A percentile compares a stretch with the other conserved stretches of the same genome.
phyloP scores from a whole-genome alignment of 2,797 vertebrate species.

The Danio aesculapii region DNA sequence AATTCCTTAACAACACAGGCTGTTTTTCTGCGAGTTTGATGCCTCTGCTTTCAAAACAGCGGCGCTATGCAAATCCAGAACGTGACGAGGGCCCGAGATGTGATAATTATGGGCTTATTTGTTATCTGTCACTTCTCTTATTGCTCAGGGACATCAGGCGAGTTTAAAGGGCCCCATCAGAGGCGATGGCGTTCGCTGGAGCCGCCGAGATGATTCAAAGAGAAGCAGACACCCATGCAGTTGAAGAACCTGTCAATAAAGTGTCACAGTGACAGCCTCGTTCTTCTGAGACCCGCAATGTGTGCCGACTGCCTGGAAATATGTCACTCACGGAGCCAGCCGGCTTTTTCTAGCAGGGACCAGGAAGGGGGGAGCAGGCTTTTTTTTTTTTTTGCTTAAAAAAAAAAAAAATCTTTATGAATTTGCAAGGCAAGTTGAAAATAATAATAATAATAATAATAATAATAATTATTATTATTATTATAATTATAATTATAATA shows the following conservation, averaged over 20 bases:
- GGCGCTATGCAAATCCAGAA: slow-evolving; percentile 83
- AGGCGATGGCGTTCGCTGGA: slow-evolving; percentile 81
- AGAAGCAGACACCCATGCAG: slow-evolving; percentile 72
- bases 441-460: background rate
- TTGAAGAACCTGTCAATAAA: slow-evolving; percentile 83
- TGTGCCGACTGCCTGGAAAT: slow-evolving; percentile 73
- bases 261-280: slow-evolving; percentile 80
- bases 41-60: slow-evolving; percentile 76
- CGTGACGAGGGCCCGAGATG: slow-evolving; percentile 79
- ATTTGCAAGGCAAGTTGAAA: slow-evolving; percentile 43
- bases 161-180: slow-evolving; percentile 83
- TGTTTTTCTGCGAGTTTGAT: slow-evolving; percentile 78
- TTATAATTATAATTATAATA: background rate
- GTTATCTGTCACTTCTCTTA: slow-evolving; percentile 87
- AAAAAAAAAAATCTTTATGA: no score
- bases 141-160: slow-evolving; percentile 86
- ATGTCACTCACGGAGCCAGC: slow-evolving; percentile 75
- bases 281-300: slow-evolving; percentile 76
- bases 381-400: slow-evolving; percentile 1
- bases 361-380: slow-evolving; percentile 54
- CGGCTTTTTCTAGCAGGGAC: slow-evolving; percentile 65
- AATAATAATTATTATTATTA: background rate
- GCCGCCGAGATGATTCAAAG: slow-evolving; percentile 78
- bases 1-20: slow-evolving; percentile 72
- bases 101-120: slow-evolving; percentile 89